Conservation (phyloP, 2,113 vertebrate species). For the Lampris incognitus region DNA sequence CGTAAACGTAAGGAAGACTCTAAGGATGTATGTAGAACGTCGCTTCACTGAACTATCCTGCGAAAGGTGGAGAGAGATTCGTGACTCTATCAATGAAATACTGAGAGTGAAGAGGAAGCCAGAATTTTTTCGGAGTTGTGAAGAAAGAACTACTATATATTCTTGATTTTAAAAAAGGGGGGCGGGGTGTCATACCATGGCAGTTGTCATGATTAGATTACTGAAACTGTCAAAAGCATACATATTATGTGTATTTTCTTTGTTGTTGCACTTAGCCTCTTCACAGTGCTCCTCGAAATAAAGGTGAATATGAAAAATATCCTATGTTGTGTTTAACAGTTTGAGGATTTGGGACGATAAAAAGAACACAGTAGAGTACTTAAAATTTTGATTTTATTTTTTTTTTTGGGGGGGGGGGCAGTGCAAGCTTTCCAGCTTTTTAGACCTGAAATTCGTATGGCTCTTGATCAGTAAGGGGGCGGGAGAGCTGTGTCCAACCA, state of each 20-base stretch:
- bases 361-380: constrained; percentile 10
- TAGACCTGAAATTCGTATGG: no score
- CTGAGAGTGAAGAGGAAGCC: constrained; percentile 72
- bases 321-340: neutral
- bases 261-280: constrained; percentile 9
- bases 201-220: constrained; percentile 61
- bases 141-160: constrained; percentile 25
- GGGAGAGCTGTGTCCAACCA: no score
- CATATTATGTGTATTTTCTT: constrained; percentile 15
- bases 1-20: constrained; percentile 64
- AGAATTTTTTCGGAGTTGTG: constrained; percentile 66
- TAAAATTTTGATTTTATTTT: neutral
- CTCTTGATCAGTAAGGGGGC: no score
- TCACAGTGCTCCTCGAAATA: neutral
- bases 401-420: neutral
- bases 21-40: constrained; percentile 70
- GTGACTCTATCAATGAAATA: constrained; percentile 75
- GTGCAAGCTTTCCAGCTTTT: no score
- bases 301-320: neutral
- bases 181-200: constrained; percentile 59
- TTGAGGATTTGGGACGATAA: neutral
- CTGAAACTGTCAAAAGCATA: constrained; percentile 8
- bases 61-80: constrained; percentile 72
- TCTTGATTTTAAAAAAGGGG: constrained; percentile 46
- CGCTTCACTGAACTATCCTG: constrained; percentile 67